Conservation (phyloP, 1,140 invertebrate species). For the Diplogasteroides magnus region DNA sequence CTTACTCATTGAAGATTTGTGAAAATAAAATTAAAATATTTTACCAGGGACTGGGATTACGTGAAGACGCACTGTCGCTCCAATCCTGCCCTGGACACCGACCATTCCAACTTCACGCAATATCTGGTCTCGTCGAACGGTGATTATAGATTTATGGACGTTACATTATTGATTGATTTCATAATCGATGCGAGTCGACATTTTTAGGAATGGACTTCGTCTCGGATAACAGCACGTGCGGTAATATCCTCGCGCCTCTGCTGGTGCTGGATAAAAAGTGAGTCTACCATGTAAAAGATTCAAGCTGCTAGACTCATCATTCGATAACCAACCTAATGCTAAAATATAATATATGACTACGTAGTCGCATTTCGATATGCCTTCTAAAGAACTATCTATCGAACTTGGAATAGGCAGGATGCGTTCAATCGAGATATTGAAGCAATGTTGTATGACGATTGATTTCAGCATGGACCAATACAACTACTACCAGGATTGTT, state of each 20-base stretch:
- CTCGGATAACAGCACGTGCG: slow-evolving; percentile 12
- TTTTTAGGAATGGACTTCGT: slow-evolving; percentile 25
- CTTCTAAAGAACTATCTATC: too few relatives aligned
- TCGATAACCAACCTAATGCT: too few relatives aligned
- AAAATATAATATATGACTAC: too few relatives aligned
- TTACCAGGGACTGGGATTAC: slow-evolving; percentile 23
- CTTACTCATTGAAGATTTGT: too few relatives aligned
- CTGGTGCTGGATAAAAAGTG: neutral
- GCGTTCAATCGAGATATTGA: too few relatives aligned
- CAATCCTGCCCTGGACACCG: neutral
- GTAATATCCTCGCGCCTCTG: slow-evolving; percentile 21
- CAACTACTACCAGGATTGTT: slow-evolving; percentile 36
- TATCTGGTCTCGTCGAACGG: neutral
- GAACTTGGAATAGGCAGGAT: too few relatives aligned
- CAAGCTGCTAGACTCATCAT: neutral
- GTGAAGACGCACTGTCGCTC: slow-evolving; percentile 19
- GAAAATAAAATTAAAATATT: neutral
- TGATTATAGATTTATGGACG: neutral
- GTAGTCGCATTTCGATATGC: too few relatives aligned
- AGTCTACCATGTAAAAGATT: neutral
- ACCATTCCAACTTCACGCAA: slow-evolving; percentile 21
- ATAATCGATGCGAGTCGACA: too few relatives aligned
- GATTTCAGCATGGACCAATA: slow-evolving; percentile 23
- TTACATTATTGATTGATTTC: too few relatives aligned
- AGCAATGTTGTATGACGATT: neutral